Conservation (phyloP, 2,113 vertebrate species). For the Scartelaos histophorus region DNA sequence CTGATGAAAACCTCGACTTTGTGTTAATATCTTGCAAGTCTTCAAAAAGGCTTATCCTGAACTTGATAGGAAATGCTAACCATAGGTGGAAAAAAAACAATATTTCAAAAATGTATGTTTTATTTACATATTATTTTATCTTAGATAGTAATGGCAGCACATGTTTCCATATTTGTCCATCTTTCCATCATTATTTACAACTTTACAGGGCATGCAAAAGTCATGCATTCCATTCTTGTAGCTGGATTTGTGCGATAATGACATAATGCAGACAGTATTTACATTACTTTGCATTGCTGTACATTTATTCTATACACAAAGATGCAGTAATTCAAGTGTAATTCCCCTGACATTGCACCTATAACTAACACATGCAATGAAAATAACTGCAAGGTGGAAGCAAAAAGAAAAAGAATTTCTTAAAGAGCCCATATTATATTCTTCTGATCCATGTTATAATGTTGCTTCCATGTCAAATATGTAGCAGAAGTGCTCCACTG, state of each 20-base stretch:
- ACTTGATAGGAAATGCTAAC: neutral
- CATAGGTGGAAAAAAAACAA: neutral
- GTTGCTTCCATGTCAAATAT: too few species aligned
- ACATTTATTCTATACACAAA: neutral
- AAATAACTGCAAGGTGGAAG: constrained; percentile 2
- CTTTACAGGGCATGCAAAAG: constrained; percentile 14
- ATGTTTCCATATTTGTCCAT: neutral
- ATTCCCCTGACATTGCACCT: neutral
- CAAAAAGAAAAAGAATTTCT: neutral
- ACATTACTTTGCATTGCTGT: neutral
- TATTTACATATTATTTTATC: constrained; percentile 34
- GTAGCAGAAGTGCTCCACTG: too few species aligned
- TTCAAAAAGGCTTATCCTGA: neutral
- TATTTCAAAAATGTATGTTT: neutral
- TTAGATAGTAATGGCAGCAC: constrained; percentile 1
- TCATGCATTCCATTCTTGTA: neutral
- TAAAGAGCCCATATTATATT: too few species aligned
- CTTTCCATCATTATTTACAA: neutral
- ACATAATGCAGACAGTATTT: constrained; percentile 5
- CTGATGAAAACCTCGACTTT: neutral
- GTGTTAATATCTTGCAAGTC: too few species aligned
- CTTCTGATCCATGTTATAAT: too few species aligned
- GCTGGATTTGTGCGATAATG: constrained; percentile 7
- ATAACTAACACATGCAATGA: neutral
- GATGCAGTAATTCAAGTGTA: neutral